phyloP scores from a whole-genome alignment of 2,797 vertebrate species.

The Propithecus perrieri region DNA sequence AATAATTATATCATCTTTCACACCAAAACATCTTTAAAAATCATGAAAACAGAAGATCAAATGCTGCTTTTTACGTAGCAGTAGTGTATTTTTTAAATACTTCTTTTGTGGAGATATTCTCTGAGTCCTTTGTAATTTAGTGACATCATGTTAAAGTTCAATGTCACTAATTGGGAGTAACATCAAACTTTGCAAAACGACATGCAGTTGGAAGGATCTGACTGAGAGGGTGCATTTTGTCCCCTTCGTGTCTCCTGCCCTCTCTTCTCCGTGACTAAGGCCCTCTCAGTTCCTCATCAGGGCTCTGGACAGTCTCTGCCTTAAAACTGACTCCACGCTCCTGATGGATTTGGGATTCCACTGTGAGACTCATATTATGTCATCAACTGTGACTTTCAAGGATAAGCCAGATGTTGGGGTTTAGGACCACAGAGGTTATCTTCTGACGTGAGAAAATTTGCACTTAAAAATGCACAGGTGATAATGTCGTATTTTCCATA shows the following conservation, averaged over 20 bases:
- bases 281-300: not conserved
- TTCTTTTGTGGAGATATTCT: not conserved
- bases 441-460: not conserved
- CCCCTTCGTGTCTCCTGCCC: not conserved
- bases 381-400: not conserved
- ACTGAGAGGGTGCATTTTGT: not conserved
- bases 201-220: not conserved
- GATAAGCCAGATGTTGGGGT: not conserved
- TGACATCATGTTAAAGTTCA: not conserved
- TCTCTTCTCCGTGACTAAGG: not conserved
- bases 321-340: not conserved
- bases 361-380: not conserved
- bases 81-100: not conserved
- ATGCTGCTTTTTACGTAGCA: not conserved
- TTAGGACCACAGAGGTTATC: not conserved
- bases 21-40: not conserved
- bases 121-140: not conserved
- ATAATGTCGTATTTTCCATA: not conserved
- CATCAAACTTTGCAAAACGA: not conserved
- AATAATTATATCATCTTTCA: not conserved
- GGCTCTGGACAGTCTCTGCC: not conserved
- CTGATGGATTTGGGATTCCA: not conserved
- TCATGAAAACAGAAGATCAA: not conserved
- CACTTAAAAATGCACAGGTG: not conserved
- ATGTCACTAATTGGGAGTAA: not conserved